These are phyloP conservation scores for Catostylus mosaicus DNA, from an alignment of 30 jellyfish, hydroid and myxozoan species.

Conservation along the genomic window DNA sequence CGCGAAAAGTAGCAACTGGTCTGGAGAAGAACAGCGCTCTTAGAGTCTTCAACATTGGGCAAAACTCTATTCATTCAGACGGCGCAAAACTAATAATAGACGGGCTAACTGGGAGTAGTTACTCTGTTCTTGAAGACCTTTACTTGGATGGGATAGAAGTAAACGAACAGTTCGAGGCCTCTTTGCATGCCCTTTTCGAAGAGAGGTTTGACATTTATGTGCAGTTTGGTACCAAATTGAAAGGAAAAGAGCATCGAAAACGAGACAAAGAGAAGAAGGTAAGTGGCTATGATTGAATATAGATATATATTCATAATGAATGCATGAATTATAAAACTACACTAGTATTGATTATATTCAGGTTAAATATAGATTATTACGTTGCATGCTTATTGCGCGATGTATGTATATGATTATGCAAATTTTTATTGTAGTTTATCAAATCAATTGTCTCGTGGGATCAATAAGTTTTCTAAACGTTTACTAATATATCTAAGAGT, in stretches of 20 bases:
- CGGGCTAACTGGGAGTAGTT: constrained; percentile 4
- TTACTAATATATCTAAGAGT: too few species aligned
- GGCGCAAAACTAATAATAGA: constrained; percentile 63
- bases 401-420: background rate
- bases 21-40: constrained; percentile 56
- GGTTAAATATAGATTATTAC: too few species aligned
- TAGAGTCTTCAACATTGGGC: constrained; percentile 42
- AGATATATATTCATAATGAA: too few species aligned
- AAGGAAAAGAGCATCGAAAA: constrained; percentile 49
- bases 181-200: constrained; percentile 22
- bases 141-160: constrained; percentile 65
- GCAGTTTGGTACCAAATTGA: constrained; percentile 47
- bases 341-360: too few species aligned
- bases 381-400: too few species aligned
- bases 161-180: constrained; percentile 25
- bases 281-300: too few species aligned
- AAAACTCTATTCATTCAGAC: constrained; percentile 43
- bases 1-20: constrained; percentile 49
- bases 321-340: too few species aligned
- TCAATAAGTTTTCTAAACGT: too few species aligned
- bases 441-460: too few species aligned
- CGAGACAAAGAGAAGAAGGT: constrained; percentile 64
- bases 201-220: constrained; percentile 33
- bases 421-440: too few species aligned
- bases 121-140: constrained; percentile 49